Evolutionary conservation across 1,140 invertebrate genomes (phyloP), one percentile per base, ranked within the genome.

Genomic region (Onthophagus taurus): DNA sequence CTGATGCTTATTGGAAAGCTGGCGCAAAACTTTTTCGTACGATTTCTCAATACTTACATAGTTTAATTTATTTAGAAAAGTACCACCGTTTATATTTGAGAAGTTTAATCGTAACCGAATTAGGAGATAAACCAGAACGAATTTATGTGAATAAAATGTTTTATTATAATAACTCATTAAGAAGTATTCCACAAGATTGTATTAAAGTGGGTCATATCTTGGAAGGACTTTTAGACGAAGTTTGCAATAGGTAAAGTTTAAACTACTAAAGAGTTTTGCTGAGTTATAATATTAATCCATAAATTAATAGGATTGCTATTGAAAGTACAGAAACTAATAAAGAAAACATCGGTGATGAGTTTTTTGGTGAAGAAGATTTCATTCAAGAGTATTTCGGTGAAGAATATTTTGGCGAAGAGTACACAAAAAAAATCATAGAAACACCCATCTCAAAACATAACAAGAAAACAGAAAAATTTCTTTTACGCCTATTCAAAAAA

Each of bases 181-280:
- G 29, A n/a, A 41, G 17, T 17, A 13, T 41, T 12, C 38, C 38
- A 14, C 9, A 21, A 29, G 17, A 26, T 16, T 41, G 38, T 17
- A 26, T 23, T 16, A 41, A 13, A 13, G 24, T 41, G 12, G 38
- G 21, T 16, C 29, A 26, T 17, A 13, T 13, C 9, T 4, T 41
- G 17, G 38, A 41, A 6, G 38, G 21, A 23, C 29, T 41, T 17
- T 29, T 41, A 16, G 5, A 41, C 17, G 38, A 41, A 26, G 38
- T 41, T 29, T 21, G 23, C 11, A 19, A 41, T 18, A 26, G 4
- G 38, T 26, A 26, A 41, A 21, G 20, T 16, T 4, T n/a, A n/a
- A n/a, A n/a, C n/a, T n/a, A n/a, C n/a, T n/a, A n/a, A n/a, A n/a
- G n/a, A n/a, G n/a, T n/a, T n/a, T n/a, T n/a, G n/a, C n/a, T n/a